Evolutionary conservation across 2,888 invertebrate species (phyloP), one percentile per base, ranked within the genome.

Genomic region (Dioctria linearis): DNA sequence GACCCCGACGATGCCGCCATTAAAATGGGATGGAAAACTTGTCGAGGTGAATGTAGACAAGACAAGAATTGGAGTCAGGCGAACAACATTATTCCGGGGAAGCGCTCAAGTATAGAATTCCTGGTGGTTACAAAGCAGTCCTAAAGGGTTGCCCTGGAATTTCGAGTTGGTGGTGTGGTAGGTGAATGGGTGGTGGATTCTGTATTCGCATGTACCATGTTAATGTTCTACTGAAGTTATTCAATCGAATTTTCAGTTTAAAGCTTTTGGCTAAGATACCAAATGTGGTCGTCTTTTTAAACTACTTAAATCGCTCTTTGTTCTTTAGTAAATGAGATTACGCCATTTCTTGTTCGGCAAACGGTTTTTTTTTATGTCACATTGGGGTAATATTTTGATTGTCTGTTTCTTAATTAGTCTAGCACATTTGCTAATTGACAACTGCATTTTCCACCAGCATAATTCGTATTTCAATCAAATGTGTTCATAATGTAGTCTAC

Each of bases 31-130:
- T 61, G 61, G 73, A 73, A 73, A 73, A 73, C 57, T 57, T 57
- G 73, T 73, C 57, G 73, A 57, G 51, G 37, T 59, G 59, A 57
- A 73, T 73, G 73, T 73, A 73, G 73, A 73, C 73, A 73, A 54
- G 73, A 57, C 57, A 73, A 73, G 73, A 73, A 40, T 40, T 42
- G 42, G 73, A 73, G 73, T 42, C 42, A 37, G 42, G 73, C 57
- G 73, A 73, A 73, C 73, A 73, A 73, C 73, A 40, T 73, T 57
- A 73, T 73, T 73, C 73, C 57, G 59, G 73, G 39, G 73, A 51
- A 73, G 73, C 73, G 73, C 59, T 73, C 73, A 54, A 42, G 57
- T 40, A 25, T 25, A 73, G 73, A 73, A 73, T 73, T 59, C 73
- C 73, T 73, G 59, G 73, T 73, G 73, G 73, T 73, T 73, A 57